phyloP scores from a whole-genome alignment of 1,140 invertebrate genomes.

The Trichonephila clavipes region DNA sequence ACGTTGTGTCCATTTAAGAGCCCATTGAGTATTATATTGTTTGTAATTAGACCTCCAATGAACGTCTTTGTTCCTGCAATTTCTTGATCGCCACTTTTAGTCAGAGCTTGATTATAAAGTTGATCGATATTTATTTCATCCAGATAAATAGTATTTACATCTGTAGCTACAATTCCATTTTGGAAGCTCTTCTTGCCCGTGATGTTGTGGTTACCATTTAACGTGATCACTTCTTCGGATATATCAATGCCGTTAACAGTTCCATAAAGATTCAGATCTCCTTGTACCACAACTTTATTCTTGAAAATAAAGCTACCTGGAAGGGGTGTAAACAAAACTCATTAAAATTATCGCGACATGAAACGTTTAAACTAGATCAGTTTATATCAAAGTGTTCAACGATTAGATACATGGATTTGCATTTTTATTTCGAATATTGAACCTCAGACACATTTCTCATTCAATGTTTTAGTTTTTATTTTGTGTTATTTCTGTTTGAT shows the following conservation, averaged over 20 bases:
- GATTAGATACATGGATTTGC: too few species aligned
- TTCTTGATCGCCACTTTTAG: conserved; percentile 20
- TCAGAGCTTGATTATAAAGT: conserved; percentile 17
- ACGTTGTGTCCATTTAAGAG: conserved; percentile 57
- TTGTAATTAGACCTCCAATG: conserved; percentile 13
- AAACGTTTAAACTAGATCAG: neutral
- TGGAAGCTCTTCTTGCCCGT: conserved; percentile 42
- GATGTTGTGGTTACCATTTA: conserved; percentile 41
- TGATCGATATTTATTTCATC: conserved; percentile 58
- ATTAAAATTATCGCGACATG: neutral
- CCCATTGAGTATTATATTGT: conserved; percentile 40
- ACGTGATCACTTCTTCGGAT: conserved; percentile 51
- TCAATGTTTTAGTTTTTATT: too few species aligned
- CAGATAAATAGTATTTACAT: neutral
- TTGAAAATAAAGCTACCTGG: conserved; percentile 52
- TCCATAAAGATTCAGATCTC: conserved; percentile 15
- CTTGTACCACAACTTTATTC: conserved; percentile 39
- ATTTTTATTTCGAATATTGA: too few species aligned
- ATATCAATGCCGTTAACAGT: conserved; percentile 61
- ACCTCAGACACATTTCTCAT: too few species aligned
- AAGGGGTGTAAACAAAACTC: neutral
- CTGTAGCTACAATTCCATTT: conserved; percentile 43
- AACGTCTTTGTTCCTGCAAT: conserved; percentile 33
- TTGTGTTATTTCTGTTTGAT: too few species aligned
- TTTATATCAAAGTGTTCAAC: neutral